Conservation (phyloP, 2,888 invertebrate species). For the Tetramorium bicarinatum region DNA sequence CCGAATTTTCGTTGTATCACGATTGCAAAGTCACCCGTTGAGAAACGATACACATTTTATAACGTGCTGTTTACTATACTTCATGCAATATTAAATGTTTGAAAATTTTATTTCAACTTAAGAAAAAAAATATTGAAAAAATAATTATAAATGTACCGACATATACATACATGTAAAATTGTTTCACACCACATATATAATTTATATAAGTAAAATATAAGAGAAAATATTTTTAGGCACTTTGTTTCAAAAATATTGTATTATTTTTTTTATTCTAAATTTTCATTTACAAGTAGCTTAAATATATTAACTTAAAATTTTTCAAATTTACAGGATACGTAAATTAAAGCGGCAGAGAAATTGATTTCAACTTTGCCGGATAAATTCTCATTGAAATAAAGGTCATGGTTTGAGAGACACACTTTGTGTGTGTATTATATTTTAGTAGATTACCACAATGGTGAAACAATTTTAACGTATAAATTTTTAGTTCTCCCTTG, state of each 20-base stretch:
- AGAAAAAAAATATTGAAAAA: neutral
- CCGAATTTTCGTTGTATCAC: neutral
- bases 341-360: neutral
- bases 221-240: neutral
- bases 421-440: neutral
- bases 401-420: neutral
- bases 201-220: neutral
- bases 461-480: conserved; percentile 6
- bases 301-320: neutral
- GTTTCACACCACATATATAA: neutral
- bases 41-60: neutral
- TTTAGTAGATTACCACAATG: neutral
- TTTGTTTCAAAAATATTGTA: neutral
- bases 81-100: neutral
- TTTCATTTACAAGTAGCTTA: neutral
- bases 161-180: neutral
- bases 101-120: neutral
- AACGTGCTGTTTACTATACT: neutral
- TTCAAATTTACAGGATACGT: neutral
- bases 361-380: neutral
- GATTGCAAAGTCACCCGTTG: conserved; percentile 1
- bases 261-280: neutral
- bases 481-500: neutral
- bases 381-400: neutral
- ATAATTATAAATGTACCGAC: neutral